A percentile compares a stretch with the other conserved stretches of the same genome.
Evolutionary conservation across 2,797 vertebrate species (phyloP).

Genomic region (Alosa sapidissima): DNA sequence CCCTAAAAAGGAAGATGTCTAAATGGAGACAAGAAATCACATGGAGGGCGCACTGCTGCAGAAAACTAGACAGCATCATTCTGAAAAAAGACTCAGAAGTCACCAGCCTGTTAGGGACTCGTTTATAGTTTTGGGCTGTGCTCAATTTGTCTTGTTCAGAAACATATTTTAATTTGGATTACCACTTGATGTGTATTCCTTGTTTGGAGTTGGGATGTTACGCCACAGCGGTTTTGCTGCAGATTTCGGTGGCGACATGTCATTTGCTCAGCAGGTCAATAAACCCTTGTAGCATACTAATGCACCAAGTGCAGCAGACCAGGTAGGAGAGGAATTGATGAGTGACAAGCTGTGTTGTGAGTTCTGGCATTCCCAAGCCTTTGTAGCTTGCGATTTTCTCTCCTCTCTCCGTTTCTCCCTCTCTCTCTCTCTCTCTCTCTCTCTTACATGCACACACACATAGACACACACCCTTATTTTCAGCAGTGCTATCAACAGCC

Average conservation of each 20-base stretch:
- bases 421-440: not conserved
- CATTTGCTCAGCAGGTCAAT: not conserved
- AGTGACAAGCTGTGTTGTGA: conserved; percentile 15
- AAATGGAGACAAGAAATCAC: not conserved
- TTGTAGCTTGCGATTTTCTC: conserved; percentile 17
- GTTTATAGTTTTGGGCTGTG: not conserved
- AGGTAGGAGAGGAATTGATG: conserved; percentile 11
- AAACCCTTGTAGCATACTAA: conserved; percentile 15
- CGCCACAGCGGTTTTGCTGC: not conserved
- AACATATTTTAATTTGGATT: not conserved
- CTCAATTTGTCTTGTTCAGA: not conserved
- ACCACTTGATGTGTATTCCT: not conserved
- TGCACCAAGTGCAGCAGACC: not conserved
- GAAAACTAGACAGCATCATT: not conserved
- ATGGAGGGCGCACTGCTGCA: not conserved
- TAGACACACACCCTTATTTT: not conserved
- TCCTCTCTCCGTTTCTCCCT: not conserved
- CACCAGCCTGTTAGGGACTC: not conserved
- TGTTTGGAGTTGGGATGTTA: conserved; percentile 1
- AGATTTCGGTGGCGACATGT: not conserved
- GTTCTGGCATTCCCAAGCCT: conserved; percentile 8
- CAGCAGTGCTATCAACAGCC: conserved; percentile 6
- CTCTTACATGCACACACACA: not conserved
- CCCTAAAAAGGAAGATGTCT: not conserved
- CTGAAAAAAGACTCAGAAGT: not conserved